Evolutionary conservation across 2,888 invertebrate species (phyloP), one percentile per base, ranked within the genome.

Genomic region (Synanthedon formicaeformis): DNA sequence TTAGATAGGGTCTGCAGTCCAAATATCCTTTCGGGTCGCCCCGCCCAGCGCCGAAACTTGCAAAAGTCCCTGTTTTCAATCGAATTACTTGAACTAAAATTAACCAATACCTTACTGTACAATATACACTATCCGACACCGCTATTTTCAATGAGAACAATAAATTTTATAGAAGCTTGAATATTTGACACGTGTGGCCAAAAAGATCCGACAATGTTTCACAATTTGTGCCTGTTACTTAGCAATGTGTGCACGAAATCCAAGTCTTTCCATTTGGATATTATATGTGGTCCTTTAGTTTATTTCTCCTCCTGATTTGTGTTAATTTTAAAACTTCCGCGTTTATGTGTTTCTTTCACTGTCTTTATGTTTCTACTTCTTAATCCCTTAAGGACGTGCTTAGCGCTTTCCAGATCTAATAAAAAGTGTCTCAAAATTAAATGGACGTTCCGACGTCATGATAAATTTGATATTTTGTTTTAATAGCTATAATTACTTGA

Each of bases 261-360:
- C 84, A 75, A 68, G 75, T 83, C 69, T 85, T 68, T 78, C 81
- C 84, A 84, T 80, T 84, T 78, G 72, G 66, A 78, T 83, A 82
- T 84, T 87, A 84, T 85, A 85, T 87, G 86, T 87, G 85, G 82
- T 85, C 84, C 73, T 73, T 78, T 78, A 73, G 74, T 81, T 80
- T 67, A 60, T 73, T 77, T 71, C 57, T 72, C 67, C 57, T 72
- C 67, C 67, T 67, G 61, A 55, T 64, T 71, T 63, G 60, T 75
- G 75, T 78, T 52, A 65, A 77, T 79, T 75, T 40, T 68, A 76
- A 74, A 71, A 74, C 59, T 69, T 77, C 69, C 74, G 73, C 69
- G 65, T 73, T 73, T 73, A 67, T 79, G 65, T 78, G 64, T 81
- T 75, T 66, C 60, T 65, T 66, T 78, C 57, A 73, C 73, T 79